Conservation (phyloP, 2,888 invertebrate species). For the Amblyjoppa fuscipennis region DNA sequence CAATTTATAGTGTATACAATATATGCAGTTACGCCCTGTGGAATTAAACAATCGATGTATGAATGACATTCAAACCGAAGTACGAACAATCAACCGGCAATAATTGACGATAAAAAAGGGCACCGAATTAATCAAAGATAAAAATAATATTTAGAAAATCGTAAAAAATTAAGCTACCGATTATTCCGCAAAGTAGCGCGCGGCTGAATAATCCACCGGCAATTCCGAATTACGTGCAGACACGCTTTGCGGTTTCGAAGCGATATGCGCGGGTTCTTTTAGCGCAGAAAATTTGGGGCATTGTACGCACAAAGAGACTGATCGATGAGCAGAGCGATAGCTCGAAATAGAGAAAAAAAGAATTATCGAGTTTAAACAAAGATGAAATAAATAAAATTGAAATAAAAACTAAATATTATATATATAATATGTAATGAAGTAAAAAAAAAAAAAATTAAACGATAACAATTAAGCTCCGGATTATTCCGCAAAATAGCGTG, state of each 20-base stretch:
- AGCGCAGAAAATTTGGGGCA: too few species aligned
- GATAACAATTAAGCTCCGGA: neutral
- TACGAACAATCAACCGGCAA: neutral
- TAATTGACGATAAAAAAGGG: too few species aligned
- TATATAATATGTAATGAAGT: neutral
- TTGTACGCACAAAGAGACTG: too few species aligned
- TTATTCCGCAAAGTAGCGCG: neutral
- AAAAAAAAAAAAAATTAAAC: neutral
- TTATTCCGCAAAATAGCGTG: neutral
- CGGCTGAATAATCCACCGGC: slow-evolving; percentile 41
- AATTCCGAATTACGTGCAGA: slow-evolving; percentile 60
- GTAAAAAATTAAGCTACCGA: neutral
- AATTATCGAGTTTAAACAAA: too few species aligned
- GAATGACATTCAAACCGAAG: neutral
- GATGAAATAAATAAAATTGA: too few species aligned
- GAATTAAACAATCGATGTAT: neutral
- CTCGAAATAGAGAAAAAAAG: too few species aligned
- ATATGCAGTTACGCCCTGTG: neutral
- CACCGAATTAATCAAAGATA: too few species aligned
- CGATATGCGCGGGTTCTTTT: neutral
- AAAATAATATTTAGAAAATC: too few species aligned
- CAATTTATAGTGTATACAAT: neutral
- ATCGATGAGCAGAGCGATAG: too few species aligned
- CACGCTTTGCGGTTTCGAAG: slow-evolving; percentile 61
- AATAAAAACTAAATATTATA: too few species aligned